Conservation (phyloP, 2,797 vertebrate genomes). For the Phrynocephalus vlangalii region DNA sequence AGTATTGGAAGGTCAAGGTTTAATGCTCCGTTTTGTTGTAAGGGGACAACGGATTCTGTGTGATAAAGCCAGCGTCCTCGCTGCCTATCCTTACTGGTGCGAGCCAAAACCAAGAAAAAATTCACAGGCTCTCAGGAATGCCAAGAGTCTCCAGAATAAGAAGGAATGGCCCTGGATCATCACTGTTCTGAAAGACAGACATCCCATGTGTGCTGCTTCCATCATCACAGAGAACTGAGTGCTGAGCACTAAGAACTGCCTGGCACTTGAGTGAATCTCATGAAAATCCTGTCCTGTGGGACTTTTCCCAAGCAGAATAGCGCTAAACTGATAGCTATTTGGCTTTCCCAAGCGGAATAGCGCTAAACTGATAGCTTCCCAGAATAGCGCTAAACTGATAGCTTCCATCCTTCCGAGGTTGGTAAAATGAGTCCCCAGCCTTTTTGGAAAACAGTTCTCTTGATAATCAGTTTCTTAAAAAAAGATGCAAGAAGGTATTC, state of each 20-base stretch:
- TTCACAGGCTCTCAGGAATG: background rate
- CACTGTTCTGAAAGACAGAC: background rate
- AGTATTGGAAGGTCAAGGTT: background rate
- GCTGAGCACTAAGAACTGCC: background rate
- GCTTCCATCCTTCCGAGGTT: no score
- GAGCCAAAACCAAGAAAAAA: no score
- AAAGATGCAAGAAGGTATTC: no score
- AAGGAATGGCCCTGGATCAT: background rate
- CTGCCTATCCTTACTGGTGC: background rate
- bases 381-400: no score
- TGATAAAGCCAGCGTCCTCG: background rate
- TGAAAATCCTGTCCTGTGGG: no score
- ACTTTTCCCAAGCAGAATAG: no score
- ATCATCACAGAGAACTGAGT: background rate
- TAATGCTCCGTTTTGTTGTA: background rate
- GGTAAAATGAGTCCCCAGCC: no score
- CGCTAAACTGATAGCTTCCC: no score
- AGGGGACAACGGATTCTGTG: background rate
- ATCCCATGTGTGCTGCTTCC: background rate
- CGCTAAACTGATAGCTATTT: no score
- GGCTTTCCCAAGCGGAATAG: no score
- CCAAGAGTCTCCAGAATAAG: rapidly evolving
- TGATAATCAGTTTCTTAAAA: no score
- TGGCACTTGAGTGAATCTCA: background rate
- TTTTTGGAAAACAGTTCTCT: no score